Conservation (phyloP, 2,797 vertebrate genomes). For the Mus caroli region DNA sequence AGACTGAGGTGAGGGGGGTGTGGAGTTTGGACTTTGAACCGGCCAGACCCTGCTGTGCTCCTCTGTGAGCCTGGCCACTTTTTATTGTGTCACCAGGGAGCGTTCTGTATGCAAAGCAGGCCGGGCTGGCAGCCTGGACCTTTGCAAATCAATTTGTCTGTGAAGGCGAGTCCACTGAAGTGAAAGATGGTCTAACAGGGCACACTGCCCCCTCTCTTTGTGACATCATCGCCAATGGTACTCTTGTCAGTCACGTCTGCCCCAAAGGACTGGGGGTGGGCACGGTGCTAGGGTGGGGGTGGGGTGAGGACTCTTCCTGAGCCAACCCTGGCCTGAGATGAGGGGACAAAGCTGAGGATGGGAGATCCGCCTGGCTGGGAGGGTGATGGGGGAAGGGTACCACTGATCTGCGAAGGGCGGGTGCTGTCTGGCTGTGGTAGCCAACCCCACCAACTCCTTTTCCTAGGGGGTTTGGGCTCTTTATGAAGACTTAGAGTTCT, state of each 20-base stretch:
- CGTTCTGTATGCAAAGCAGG: conserved; percentile 95
- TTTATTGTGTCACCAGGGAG: conserved; percentile 94
- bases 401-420: neutral
- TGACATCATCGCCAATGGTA: conserved; percentile 90
- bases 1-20: conserved; percentile 94
- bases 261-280: conserved; percentile 79
- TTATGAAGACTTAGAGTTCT: conserved; percentile 1
- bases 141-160: conserved; percentile 99
- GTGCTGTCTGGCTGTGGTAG: conserved; percentile 23
- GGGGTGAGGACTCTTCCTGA: conserved; percentile 66
- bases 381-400: neutral
- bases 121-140: conserved; percentile 95
- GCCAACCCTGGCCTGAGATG: conserved; percentile 71
- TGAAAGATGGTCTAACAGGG: conserved; percentile 91
- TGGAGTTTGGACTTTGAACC: conserved; percentile 94
- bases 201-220: conserved; percentile 91
- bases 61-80: conserved; percentile 93
- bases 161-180: conserved; percentile 93
- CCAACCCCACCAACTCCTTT: neutral
- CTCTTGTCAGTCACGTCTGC: conserved; percentile 86
- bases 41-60: conserved; percentile 92
- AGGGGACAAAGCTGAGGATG: conserved; percentile 69
- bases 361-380: neutral
- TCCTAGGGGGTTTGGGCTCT: neutral
- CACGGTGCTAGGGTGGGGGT: conserved; percentile 48